phyloP scores from a whole-genome alignment of 2,797 vertebrate genomes.

The Danio kyathit region DNA sequence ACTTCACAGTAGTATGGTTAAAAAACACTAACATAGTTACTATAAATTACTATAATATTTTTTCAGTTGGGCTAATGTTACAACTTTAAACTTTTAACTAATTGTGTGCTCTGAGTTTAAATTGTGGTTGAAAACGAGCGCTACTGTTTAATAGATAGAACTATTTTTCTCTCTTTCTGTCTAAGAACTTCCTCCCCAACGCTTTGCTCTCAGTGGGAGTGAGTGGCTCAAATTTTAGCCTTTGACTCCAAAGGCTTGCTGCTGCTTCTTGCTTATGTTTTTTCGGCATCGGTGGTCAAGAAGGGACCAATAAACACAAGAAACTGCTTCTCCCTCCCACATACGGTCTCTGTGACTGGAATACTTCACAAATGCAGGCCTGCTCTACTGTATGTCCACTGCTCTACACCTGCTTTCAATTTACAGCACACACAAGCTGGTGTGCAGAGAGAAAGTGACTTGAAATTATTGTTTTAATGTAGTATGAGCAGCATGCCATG shows the following conservation, averaged over 20 bases:
- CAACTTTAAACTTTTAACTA: too few relatives aligned
- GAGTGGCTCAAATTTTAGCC: neutral
- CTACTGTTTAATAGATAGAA: too few relatives aligned
- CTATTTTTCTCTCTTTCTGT: neutral
- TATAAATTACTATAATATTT: too few relatives aligned
- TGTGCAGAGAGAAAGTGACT: neutral
- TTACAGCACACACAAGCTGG: neutral
- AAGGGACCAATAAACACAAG: constrained; percentile 11
- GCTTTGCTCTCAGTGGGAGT: neutral
- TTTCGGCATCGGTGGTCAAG: constrained; percentile 10
- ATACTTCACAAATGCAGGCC: neutral
- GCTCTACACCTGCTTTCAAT: constrained; percentile 8
- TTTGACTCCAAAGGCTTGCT: neutral
- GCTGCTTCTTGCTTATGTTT: neutral
- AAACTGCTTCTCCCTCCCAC: constrained; percentile 3
- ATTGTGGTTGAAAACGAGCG: too few relatives aligned
- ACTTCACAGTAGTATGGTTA: too few relatives aligned
- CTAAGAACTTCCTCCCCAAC: neutral
- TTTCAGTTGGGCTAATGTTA: too few relatives aligned
- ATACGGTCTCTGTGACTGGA: neutral
- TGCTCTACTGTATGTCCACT: neutral
- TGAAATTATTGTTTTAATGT: too few relatives aligned
- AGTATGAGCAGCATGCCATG: too few relatives aligned
- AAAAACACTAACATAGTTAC: too few relatives aligned
- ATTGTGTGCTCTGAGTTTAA: too few relatives aligned